Conservation (phyloP, 2,113 vertebrate species). For the Toxotes chatareus region DNA sequence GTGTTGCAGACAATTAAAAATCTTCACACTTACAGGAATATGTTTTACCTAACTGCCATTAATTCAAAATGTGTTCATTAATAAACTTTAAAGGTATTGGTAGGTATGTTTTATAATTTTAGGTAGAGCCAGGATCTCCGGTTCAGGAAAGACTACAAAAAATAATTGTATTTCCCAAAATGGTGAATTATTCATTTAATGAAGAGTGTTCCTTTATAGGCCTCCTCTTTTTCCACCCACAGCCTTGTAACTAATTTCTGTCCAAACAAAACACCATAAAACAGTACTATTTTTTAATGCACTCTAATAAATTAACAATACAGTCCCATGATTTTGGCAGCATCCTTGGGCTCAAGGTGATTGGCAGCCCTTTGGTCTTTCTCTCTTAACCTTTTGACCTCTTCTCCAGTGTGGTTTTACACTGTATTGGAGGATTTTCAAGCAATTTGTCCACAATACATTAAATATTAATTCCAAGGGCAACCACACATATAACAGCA, state of each 20-base stretch:
- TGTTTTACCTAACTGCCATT: too few relatives aligned
- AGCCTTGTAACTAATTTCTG: neutral
- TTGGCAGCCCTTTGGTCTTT: conserved; percentile 29
- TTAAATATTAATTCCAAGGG: conserved; percentile 56
- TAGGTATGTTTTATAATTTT: neutral
- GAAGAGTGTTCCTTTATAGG: neutral
- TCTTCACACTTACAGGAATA: too few relatives aligned
- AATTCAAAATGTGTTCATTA: too few relatives aligned
- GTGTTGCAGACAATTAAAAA: too few relatives aligned
- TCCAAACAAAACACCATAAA: neutral
- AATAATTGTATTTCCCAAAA: neutral
- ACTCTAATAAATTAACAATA: neutral
- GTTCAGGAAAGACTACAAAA: neutral
- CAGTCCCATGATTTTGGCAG: conserved; percentile 10
- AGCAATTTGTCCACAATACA: conserved; percentile 44
- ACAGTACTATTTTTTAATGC: neutral
- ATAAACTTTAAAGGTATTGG: neutral
- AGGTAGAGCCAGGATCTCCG: neutral
- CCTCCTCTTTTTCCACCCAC: neutral
- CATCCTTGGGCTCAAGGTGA: conserved; percentile 46
- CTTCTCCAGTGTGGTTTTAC: conserved; percentile 23
- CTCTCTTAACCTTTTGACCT: conserved; percentile 52
- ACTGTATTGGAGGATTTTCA: conserved; percentile 34
- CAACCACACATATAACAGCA: neutral
- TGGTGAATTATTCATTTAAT: neutral